These are phyloP conservation scores for Eupeodes luniger DNA, from an alignment of 2,888 invertebrate species.

Conservation along the genomic window DNA sequence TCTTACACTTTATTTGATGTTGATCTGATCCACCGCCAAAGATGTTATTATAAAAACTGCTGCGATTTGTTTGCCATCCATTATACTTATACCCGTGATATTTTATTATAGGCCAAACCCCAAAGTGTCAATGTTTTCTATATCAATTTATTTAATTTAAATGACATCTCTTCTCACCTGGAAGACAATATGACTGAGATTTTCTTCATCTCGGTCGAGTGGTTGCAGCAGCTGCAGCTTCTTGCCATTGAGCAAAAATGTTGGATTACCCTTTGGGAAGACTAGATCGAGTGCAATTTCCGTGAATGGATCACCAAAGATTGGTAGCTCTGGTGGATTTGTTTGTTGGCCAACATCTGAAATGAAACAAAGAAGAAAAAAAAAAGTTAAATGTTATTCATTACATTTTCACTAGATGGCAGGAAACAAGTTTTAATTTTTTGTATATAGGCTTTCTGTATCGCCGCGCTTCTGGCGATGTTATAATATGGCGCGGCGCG, in stretches of 20 bases:
- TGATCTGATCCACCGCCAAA: not conserved
- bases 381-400: constrained; percentile 14
- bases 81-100: constrained; percentile 2
- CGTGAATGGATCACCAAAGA: constrained; percentile 92
- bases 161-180: constrained; percentile 86
- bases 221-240: constrained; percentile 91
- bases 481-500: not conserved
- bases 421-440: constrained; percentile 32
- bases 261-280: constrained; percentile 91
- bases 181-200: constrained; percentile 94
- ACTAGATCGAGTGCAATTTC: constrained; percentile 91
- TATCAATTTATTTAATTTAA: constrained; percentile 42
- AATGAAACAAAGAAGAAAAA: constrained; percentile 76
- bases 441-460: constrained; percentile 24
- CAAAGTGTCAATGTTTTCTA: constrained; percentile 22
- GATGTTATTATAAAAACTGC: not conserved
- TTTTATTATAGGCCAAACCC: constrained; percentile 13
- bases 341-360: constrained; percentile 94
- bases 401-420: not conserved
- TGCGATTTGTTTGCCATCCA: constrained; percentile 18
- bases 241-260: constrained; percentile 93
- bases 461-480: constrained; percentile 19
- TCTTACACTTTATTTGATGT: not conserved
- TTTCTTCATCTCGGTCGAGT: constrained; percentile 93
- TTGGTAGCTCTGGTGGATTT: constrained; percentile 91